These are phyloP conservation scores for Eilema depressum DNA, from an alignment of 2,888 invertebrate genomes.

Conservation along the genomic window DNA sequence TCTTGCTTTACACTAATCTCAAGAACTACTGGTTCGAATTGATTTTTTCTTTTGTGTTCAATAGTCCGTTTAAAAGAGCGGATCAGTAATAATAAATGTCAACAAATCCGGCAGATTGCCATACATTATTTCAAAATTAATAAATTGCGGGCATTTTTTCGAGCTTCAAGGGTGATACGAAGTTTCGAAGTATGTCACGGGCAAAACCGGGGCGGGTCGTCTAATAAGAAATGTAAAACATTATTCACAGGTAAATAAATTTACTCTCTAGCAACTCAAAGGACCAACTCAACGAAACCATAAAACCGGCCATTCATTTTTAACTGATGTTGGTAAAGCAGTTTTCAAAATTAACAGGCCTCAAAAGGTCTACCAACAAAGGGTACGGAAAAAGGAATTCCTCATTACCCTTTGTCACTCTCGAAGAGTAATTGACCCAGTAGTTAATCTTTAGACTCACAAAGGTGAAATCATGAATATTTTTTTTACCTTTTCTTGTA, in stretches of 20 bases:
- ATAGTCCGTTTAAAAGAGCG: too few relatives aligned
- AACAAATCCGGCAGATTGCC: too few relatives aligned
- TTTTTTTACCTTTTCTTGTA: constrained; percentile 19
- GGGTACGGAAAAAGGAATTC: constrained; percentile 7
- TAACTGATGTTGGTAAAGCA: constrained; percentile 2
- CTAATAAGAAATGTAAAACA: neutral
- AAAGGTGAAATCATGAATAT: constrained; percentile 29
- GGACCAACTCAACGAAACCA: neutral
- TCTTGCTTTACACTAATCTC: too few relatives aligned
- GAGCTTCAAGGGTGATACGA: too few relatives aligned
- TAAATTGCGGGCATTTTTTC: too few relatives aligned
- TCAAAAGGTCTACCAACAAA: constrained; percentile 8
- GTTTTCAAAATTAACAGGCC: neutral
- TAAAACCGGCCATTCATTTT: constrained; percentile 4
- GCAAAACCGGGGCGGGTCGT: too few relatives aligned
- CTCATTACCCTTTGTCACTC: constrained; percentile 12
- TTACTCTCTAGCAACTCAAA: neutral
- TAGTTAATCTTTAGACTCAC: constrained; percentile 6
- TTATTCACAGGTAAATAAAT: neutral
- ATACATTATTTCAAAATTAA: too few relatives aligned
- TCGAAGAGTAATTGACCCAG: constrained; percentile 18
- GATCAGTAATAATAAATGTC: too few relatives aligned
- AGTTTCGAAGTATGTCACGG: too few relatives aligned
- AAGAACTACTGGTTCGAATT: too few relatives aligned
- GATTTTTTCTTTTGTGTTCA: too few relatives aligned